These are phyloP conservation scores for Aviceda subcristata DNA, from an alignment of 2,113 vertebrate genomes.

Conservation along the genomic window DNA sequence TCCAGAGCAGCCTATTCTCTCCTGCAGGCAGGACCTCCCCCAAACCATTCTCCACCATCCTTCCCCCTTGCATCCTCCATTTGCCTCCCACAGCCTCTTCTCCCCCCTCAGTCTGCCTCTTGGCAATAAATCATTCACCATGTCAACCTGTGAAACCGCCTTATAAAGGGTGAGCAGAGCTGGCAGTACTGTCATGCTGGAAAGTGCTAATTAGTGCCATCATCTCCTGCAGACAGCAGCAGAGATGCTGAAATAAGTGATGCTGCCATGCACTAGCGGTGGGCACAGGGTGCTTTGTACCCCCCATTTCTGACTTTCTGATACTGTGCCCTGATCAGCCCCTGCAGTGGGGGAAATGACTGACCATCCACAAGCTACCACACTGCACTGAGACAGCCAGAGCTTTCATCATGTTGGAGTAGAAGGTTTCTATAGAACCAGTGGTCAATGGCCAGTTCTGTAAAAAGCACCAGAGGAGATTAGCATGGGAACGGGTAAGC, in stretches of 20 bases:
- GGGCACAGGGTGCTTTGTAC: background rate
- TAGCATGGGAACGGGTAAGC: background rate
- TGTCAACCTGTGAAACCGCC: background rate
- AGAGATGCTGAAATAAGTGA: background rate
- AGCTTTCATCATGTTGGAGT: background rate
- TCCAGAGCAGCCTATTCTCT: background rate
- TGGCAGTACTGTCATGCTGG: background rate
- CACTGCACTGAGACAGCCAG: background rate
- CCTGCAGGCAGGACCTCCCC: background rate
- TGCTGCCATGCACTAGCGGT: rapidly evolving
- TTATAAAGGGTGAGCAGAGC: background rate
- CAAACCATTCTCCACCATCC: background rate
- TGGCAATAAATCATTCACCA: background rate
- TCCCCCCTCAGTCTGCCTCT: background rate
- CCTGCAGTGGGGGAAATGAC: background rate
- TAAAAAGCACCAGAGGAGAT: background rate
- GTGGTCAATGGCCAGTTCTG: background rate
- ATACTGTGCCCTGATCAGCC: background rate
- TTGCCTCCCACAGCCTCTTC: background rate
- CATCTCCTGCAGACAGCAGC: background rate
- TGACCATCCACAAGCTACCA: background rate
- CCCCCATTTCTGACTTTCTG: background rate
- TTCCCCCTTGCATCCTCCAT: background rate
- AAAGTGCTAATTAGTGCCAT: background rate
- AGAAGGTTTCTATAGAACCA: background rate